Evolutionary conservation across 2,797 vertebrate genomes (phyloP).

Genomic region (Acanthiza pusilla): DNA sequence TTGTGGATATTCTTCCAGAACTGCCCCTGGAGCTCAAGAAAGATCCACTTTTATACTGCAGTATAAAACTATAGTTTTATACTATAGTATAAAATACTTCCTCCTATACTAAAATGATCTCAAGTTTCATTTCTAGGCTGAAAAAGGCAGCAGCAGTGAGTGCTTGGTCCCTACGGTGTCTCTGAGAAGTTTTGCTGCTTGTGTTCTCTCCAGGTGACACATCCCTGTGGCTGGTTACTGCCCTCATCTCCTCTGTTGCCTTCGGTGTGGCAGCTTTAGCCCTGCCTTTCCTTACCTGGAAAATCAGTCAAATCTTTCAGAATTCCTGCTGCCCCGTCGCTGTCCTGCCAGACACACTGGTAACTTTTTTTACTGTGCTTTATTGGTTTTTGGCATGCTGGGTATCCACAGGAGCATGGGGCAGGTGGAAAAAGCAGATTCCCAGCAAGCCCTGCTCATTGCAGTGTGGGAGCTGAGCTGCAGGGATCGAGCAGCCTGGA

Average conservation of each 20-base stretch:
- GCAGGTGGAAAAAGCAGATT: neutral
- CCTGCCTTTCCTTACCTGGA: conserved; percentile 57
- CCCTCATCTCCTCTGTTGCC: conserved; percentile 42
- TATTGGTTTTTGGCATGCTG: neutral
- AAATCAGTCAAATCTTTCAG: conserved; percentile 34
- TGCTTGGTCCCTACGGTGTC: neutral
- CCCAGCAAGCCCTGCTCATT: neutral
- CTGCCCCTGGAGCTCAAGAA: too few species aligned
- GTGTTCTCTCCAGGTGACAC: conserved; percentile 31
- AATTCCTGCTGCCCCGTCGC: conserved; percentile 59
- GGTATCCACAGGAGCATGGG: neutral
- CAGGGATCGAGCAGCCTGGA: neutral
- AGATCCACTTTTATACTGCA: too few species aligned
- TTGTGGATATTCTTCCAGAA: too few species aligned
- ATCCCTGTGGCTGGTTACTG: conserved; percentile 1
- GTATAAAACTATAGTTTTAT: too few species aligned
- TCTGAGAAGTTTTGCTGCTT: neutral
- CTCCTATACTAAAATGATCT: too few species aligned
- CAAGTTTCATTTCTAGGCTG: too few species aligned
- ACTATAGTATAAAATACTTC: too few species aligned
- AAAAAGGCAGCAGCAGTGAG: neutral
- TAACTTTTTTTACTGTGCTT: conserved; percentile 12
- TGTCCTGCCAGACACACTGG: conserved; percentile 70
- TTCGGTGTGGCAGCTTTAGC: conserved; percentile 46
- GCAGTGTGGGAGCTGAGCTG: neutral